Conservation (phyloP, 2,888 invertebrate species). For the Macrosoma leucophasiata region DNA sequence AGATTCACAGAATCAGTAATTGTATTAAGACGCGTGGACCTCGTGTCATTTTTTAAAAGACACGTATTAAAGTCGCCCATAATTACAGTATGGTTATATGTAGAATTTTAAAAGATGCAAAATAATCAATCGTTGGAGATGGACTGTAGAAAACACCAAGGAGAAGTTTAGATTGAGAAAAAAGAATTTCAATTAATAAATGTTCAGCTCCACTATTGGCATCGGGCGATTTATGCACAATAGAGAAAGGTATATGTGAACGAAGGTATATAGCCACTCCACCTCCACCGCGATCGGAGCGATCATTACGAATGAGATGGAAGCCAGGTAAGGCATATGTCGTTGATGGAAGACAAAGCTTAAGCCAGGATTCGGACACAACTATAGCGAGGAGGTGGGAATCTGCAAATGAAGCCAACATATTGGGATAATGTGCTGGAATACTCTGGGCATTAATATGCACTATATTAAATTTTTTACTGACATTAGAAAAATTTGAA, state of each 20-base stretch:
- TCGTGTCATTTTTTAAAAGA: slow-evolving; percentile 7
- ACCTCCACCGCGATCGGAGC: too few species aligned
- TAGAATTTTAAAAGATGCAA: not conserved
- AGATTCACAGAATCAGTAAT: slow-evolving; percentile 11
- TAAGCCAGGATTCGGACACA: too few species aligned
- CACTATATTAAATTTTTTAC: too few species aligned
- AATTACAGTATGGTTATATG: not conserved
- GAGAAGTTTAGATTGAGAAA: slow-evolving; percentile 1
- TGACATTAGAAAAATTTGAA: too few species aligned
- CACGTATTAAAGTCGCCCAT: slow-evolving; percentile 13
- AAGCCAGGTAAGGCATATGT: too few species aligned
- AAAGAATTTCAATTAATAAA: slow-evolving; percentile 1
- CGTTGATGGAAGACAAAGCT: too few species aligned
- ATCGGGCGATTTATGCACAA: not conserved
- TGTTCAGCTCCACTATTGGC: slow-evolving; percentile 1
- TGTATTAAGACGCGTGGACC: slow-evolving; percentile 3
- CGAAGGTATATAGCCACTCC: not conserved
- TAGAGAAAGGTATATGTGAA: not conserved
- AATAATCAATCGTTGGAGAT: not conserved
- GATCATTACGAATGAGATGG: too few species aligned
- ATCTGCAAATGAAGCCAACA: too few species aligned
- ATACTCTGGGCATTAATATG: too few species aligned
- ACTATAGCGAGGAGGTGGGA: too few species aligned
- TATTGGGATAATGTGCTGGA: too few species aligned
- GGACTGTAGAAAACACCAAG: slow-evolving; percentile 6